Percentiles rank a stretch among this genome's conserved stretches.
These are phyloP conservation scores for Anneissia japonica DNA, from an alignment of 35 echinoderm and acorn worm genomes.

Conservation along the genomic window DNA sequence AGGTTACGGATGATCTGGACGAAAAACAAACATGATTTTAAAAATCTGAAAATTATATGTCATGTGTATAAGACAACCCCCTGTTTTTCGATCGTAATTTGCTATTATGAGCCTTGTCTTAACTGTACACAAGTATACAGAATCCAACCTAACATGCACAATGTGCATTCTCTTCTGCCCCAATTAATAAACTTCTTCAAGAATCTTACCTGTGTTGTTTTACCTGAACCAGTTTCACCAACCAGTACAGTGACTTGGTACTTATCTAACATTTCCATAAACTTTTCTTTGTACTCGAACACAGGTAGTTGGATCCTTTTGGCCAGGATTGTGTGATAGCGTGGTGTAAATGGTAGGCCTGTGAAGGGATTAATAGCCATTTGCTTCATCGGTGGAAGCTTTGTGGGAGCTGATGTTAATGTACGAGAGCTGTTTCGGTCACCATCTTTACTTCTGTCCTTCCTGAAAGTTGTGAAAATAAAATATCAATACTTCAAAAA, in stretches of 20 bases:
- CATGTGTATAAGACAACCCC: no score
- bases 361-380: neutral
- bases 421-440: neutral
- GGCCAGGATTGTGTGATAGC: constrained; percentile 61
- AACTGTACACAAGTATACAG: no score
- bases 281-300: constrained; percentile 90
- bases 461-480: neutral
- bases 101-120: no score
- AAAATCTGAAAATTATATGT: no score
- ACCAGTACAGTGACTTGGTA: constrained; percentile 88
- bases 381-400: neutral
- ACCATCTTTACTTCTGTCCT: neutral
- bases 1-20: no score
- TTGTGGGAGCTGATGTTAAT: neutral
- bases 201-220: constrained; percentile 95
- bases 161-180: no score
- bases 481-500: no score
- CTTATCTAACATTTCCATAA: constrained; percentile 82
- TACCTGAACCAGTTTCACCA: constrained; percentile 96
- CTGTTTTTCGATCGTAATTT: no score
- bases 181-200: no score
- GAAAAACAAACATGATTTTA: no score
- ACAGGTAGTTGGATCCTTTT: constrained; percentile 82
- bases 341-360: constrained; percentile 56
- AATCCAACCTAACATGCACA: no score